Conservation (phyloP, 2,797 vertebrate genomes). For the Cossypha caffra region DNA sequence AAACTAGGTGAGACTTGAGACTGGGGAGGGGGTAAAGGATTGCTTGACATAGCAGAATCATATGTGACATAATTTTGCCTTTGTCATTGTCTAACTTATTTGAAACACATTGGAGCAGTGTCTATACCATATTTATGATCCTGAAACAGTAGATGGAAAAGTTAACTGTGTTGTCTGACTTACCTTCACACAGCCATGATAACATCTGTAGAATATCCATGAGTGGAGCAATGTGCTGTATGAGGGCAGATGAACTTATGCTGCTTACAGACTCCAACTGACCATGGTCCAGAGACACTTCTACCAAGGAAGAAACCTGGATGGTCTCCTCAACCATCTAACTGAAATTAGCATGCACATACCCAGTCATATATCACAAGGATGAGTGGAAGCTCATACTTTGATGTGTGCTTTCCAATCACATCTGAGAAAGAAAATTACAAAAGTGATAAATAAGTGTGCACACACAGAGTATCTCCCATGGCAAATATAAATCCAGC, state of each 20-base stretch:
- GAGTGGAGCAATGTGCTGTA: background rate
- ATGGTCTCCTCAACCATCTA: background rate
- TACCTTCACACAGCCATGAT: background rate
- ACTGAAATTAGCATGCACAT: background rate
- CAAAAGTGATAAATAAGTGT: background rate
- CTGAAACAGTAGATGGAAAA: background rate
- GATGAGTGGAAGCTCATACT: background rate
- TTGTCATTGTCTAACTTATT: background rate
- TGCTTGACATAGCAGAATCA: background rate
- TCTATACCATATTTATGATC: background rate
- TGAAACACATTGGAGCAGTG: background rate
- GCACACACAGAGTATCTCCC: background rate
- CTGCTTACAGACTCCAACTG: background rate
- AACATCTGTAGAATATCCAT: background rate
- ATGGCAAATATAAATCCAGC: background rate
- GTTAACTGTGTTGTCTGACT: background rate
- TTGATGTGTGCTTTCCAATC: background rate
- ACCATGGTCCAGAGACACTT: accelerated
- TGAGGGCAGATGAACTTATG: background rate
- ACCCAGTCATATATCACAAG: background rate
- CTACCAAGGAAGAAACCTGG: background rate
- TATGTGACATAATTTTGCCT: background rate
- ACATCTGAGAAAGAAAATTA: background rate
- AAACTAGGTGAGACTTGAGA: background rate
- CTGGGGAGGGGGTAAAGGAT: background rate